A percentile compares a stretch with the other conserved stretches of the same genome.
These are phyloP conservation scores for Muscicapa comitata DNA, from an alignment of 2,797 vertebrate genomes.

Conservation along the genomic window DNA sequence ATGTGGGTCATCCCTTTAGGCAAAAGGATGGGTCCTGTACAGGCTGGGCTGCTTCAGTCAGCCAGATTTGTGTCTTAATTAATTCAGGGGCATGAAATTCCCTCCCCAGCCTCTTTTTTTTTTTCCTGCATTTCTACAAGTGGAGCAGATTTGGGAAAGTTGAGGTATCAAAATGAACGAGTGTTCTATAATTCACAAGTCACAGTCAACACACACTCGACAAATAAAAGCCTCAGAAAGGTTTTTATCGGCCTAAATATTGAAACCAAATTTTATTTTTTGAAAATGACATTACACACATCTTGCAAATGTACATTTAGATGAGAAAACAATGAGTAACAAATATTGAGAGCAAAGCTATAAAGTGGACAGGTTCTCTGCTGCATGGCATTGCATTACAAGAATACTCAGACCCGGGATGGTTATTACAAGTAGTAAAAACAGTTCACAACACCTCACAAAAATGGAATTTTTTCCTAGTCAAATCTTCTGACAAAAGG, in stretches of 20 bases:
- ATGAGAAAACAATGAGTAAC: constrained; percentile 77
- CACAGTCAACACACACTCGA: not conserved
- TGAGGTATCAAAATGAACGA: not conserved
- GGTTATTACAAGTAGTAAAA: constrained; percentile 60
- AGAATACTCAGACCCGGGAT: constrained; percentile 58
- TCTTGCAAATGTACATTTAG: constrained; percentile 85
- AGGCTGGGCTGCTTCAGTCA: not conserved
- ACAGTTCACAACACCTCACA: constrained; percentile 74
- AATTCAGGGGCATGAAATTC: not conserved
- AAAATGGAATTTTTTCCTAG: constrained; percentile 58
- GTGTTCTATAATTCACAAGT: not conserved
- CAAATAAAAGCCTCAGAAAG: constrained; percentile 20
- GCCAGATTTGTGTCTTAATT: not conserved
- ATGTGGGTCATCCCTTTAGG: not conserved
- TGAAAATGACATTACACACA: constrained; percentile 85
- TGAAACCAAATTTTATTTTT: constrained; percentile 84
- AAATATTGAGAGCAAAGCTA: constrained; percentile 78
- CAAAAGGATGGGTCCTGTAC: not conserved
- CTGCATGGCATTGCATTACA: constrained; percentile 66
- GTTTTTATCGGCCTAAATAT: constrained; percentile 68
- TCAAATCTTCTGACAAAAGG: constrained; percentile 55
- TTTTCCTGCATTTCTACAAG: not conserved
- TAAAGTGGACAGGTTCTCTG: constrained; percentile 69
- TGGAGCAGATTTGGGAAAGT: not conserved
- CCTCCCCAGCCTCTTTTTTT: not conserved